Evolutionary conservation across 1,140 invertebrate genomes (phyloP), one percentile per base, ranked within the genome.

Genomic region (Arctopsyche grandis): DNA sequence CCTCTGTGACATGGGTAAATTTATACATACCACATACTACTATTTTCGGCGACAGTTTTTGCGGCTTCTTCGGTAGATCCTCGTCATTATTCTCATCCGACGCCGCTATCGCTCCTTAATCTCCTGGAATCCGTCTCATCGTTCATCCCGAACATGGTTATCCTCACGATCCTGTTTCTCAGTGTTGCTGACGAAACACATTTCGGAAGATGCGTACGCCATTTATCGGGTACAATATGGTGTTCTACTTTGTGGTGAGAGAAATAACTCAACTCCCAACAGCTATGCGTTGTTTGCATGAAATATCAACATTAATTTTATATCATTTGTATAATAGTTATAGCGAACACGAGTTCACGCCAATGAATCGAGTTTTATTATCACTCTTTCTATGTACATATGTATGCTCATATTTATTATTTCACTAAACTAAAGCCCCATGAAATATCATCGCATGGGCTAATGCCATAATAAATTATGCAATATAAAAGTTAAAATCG

Each of bases 321-420:
- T 16, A 12, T 29, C 46, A 60, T 75, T 75, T 58, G 73, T 56
- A 22, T 74, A 74, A 74, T 74, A 12, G 21, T 74, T 70, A 66
- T 70, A 38, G 26, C 70, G 5, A n/a, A 52, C 46, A 44, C 66
- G 26, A 3, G 26, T 16, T 66, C 19, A 16, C 10, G 60, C 21
- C 58, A 22, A 14, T 16, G 21, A 60, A 60, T 60, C 19, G 10
- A 38, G 38, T 43, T 69, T 29, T 29, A 69, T 69, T 69, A 69
- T 43, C 66, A 16, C 16, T 16, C 66, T 69, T 3, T 1, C 21
- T 66, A 12, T 22, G n/a, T 24, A 4, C 7, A 24, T n/a, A 66
- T 29, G 60, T 66, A 1, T 24, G 24, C 10, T n/a, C n/a, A n/a
- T n/a, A n/a, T n/a, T n/a, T n/a, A n/a, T n/a, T n/a, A n/a, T n/a